Base-by-base conservation (phyloP, 2,113 vertebrate species). In the Aptenodytes patagonicus region DNA sequence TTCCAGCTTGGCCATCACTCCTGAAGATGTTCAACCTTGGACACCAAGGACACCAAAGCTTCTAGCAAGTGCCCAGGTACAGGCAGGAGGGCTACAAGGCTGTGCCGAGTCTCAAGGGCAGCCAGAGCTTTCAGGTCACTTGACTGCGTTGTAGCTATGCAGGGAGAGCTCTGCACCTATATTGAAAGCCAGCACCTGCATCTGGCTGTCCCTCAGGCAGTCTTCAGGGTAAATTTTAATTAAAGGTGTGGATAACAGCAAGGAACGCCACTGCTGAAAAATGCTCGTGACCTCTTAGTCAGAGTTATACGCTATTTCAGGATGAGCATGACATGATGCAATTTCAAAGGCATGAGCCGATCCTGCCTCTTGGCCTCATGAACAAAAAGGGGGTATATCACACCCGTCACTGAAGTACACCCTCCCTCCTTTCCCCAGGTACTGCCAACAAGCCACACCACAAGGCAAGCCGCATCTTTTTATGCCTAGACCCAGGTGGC, bases 201-300 rank as follows among this genome's bases (percentile, higher is more conserved):
- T 25, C 64, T 83, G 68, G 66, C 72, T 71, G 83, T 68, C 68
- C 72, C 86, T 84, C 68, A 76, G 82, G 58, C 65, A 72, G 57
- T 65, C 52, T 52, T 89, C 76, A 76, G 89, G 61, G 44, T 58
- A 89, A 89, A 81, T 68, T 79, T 96, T 89, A 88, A 97, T 96
- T 92, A 88, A 91, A 93, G 38, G 22, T 83, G 46, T 24, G n/a
- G 44, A 42, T 16, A 90, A 71, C 54, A 86, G 46, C 38, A 88
- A 85, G 34, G n/a, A 82, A 44, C 4, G 4, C 4, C 46, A 47
- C 25, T 80, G 79, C 42, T 87, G 58, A 76, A 52, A 92, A 75
- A 89, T 4, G 18, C 72, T 61, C 10, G 1, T 77, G 65, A 90
- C 51, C 55, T 83, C 75, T 83, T 36, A 42, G 26, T 87, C 46